Percentiles rank a stretch among this genome's conserved stretches.
Conservation (phyloP, 2,888 invertebrate genomes). For the Perizoma flavofasciatum region DNA sequence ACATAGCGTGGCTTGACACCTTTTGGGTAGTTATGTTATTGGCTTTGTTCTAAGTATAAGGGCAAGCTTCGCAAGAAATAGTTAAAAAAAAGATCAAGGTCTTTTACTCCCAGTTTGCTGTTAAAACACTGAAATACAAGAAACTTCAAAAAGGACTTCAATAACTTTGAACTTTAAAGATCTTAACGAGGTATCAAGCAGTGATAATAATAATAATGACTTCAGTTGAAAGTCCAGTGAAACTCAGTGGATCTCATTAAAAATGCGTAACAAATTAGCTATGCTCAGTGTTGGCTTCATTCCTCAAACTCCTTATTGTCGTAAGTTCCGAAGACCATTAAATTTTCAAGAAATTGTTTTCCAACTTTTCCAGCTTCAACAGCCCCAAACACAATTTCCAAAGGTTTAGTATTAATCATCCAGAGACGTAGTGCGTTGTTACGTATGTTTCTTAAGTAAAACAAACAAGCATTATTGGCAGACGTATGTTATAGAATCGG, state of each 20-base stretch:
- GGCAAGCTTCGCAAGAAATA: no score
- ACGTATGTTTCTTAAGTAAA: conserved; percentile 23
- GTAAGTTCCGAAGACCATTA: conserved; percentile 75
- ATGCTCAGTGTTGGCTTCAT: conserved; percentile 71
- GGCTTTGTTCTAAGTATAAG: no score
- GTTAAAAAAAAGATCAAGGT: no score
- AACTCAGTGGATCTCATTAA: conserved; percentile 59
- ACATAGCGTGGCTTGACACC: no score
- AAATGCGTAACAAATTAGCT: conserved; percentile 77
- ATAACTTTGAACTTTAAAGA: no score
- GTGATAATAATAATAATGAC: conserved; percentile 11
- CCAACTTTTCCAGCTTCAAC: conserved; percentile 76
- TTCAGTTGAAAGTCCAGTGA: conserved; percentile 35
- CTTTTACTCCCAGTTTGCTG: no score
- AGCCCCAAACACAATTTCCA: conserved; percentile 69
- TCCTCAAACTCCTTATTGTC: conserved; percentile 75
- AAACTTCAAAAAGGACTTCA: no score
- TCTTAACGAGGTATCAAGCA: no score
- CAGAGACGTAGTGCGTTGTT: conserved; percentile 51
- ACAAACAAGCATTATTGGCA: conserved; percentile 24
- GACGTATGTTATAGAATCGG: conserved; percentile 25
- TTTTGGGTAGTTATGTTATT: no score
- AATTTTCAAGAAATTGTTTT: conserved; percentile 80
- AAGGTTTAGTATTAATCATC: conserved; percentile 69
- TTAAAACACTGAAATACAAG: no score